These are phyloP conservation scores for Epinotia ramella DNA, from an alignment of 2,888 invertebrate genomes.

Conservation along the genomic window DNA sequence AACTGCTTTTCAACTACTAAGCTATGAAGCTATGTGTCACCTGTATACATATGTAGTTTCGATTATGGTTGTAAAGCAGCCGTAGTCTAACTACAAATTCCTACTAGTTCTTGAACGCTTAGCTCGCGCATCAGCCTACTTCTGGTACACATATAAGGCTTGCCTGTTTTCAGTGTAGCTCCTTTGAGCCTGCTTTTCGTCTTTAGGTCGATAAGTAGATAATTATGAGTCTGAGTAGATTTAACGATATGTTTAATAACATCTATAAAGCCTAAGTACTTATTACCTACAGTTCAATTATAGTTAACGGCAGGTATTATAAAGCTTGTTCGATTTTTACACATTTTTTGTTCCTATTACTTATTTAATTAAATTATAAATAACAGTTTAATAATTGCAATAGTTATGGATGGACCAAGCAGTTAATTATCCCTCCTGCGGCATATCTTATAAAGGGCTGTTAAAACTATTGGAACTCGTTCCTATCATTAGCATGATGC, in stretches of 20 bases:
- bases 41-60: neutral
- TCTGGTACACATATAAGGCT: no score
- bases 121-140: no score
- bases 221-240: no score
- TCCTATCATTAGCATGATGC: slow-evolving; percentile 23
- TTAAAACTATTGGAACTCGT: slow-evolving; percentile 15
- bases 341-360: neutral
- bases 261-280: no score
- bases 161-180: no score
- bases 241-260: no score
- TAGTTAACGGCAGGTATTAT: slow-evolving; percentile 28
- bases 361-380: slow-evolving; percentile 1
- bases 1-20: no score
- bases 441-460: slow-evolving; percentile 23
- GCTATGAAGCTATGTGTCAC: no score
- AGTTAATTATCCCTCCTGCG: slow-evolving; percentile 18
- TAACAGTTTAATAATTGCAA: slow-evolving; percentile 19
- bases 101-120: no score
- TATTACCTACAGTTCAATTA: slow-evolving; percentile 8
- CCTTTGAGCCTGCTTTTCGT: no score
- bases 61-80: neutral
- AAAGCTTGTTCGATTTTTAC: slow-evolving; percentile 23
- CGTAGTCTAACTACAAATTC: neutral
- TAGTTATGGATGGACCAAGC: slow-evolving; percentile 9
- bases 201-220: no score